phyloP scores from a whole-genome alignment of 2,113 vertebrate genomes.

The Garra rufa region DNA sequence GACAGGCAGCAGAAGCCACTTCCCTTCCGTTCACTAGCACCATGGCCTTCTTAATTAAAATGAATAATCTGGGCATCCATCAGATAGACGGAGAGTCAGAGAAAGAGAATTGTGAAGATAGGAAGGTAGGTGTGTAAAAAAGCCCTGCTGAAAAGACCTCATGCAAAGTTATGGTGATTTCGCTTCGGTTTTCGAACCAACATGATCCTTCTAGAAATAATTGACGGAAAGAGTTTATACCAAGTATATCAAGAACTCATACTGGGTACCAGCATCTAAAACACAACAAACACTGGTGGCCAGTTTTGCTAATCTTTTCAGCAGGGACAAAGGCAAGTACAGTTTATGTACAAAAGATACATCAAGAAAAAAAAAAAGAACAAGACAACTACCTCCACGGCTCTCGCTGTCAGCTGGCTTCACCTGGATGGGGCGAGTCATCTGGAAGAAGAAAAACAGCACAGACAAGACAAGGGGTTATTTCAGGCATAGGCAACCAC shows the following conservation, averaged over 20 bases:
- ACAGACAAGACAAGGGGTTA: constrained; percentile 58
- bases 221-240: neutral
- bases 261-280: neutral
- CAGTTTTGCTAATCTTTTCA: neutral
- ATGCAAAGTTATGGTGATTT: neutral
- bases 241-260: neutral
- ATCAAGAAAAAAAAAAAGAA: constrained; percentile 72
- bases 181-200: too few relatives aligned
- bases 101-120: constrained; percentile 21
- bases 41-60: constrained; percentile 69
- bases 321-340: constrained; percentile 55
- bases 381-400: constrained; percentile 95
- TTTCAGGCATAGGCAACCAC: constrained; percentile 20
- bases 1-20: constrained; percentile 63
- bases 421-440: constrained; percentile 99
- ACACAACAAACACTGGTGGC: neutral
- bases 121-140: constrained; percentile 22
- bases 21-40: constrained; percentile 61
- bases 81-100: constrained; percentile 55
- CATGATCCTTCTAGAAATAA: neutral
- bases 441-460: constrained; percentile 76
- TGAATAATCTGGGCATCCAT: constrained; percentile 60
- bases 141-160: neutral
- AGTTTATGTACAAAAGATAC: constrained; percentile 57
- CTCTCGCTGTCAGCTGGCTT: constrained; percentile 99